phyloP scores from a whole-genome alignment of 2,113 vertebrate species.

The Chlamydotis undulata region DNA sequence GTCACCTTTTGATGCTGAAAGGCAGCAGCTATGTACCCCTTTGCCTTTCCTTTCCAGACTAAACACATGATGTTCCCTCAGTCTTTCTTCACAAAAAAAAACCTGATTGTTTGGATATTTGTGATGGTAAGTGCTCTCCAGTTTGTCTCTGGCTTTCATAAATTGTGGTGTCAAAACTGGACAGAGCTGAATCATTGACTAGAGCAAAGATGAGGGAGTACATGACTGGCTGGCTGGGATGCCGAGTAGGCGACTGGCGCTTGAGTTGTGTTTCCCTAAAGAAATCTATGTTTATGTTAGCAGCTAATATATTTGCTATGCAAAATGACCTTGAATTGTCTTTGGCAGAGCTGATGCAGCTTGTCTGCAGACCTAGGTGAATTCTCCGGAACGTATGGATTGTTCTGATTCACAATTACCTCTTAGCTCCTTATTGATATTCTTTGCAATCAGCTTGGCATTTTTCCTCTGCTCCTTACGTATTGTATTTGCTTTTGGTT shows the following conservation, averaged over 20 bases:
- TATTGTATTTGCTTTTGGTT: conserved; percentile 42
- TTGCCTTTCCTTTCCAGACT: background rate
- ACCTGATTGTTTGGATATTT: background rate
- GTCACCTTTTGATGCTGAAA: background rate
- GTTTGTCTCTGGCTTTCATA: background rate
- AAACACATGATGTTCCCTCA: background rate
- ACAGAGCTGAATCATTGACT: background rate
- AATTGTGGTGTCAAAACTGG: background rate
- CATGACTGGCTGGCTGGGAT: background rate
- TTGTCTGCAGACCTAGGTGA: conserved; percentile 20
- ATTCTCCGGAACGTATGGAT: background rate
- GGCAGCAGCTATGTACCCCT: background rate
- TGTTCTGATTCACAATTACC: conserved; percentile 39
- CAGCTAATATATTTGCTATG: background rate
- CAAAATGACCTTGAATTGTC: conserved; percentile 40
- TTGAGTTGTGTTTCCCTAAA: background rate
- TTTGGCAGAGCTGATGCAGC: conserved; percentile 18
- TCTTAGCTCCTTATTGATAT: conserved; percentile 52
- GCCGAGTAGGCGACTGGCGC: fast-evolving
- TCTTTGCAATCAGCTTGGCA: conserved; percentile 52
- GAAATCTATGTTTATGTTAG: conserved; percentile 7
- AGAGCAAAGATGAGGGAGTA: background rate
- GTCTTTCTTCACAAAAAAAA: background rate
- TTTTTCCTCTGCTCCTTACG: conserved; percentile 16
- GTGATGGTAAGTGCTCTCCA: background rate